Conservation (phyloP, 1,140 invertebrate genomes). For the Atta colombica region DNA sequence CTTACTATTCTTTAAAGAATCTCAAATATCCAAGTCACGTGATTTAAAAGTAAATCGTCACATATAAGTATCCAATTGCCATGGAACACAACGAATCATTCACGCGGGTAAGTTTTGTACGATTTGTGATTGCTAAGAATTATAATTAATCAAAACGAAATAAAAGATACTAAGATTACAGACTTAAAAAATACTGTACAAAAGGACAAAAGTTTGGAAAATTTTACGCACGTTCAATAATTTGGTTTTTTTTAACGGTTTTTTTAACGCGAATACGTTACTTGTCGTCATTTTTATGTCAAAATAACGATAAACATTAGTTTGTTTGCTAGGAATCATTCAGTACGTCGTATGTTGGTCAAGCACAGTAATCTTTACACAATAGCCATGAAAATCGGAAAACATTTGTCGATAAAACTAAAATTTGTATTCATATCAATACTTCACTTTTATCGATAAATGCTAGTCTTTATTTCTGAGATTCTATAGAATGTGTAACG, state of each 20-base stretch:
- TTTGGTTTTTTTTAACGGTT: background rate
- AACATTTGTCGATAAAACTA: background rate
- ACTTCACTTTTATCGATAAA: too few relatives aligned
- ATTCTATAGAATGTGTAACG: too few relatives aligned
- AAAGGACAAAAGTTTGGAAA: background rate
- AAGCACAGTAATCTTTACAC: background rate
- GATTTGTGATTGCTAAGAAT: background rate
- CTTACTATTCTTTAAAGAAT: background rate
- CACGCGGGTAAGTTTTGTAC: constrained; percentile 60
- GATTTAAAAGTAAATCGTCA: background rate
- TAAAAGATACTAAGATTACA: background rate
- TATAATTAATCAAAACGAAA: background rate
- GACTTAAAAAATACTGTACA: background rate
- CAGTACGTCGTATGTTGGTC: background rate
- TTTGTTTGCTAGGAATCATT: background rate
- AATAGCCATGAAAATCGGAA: background rate
- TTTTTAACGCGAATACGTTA: too few relatives aligned
- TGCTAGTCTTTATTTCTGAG: too few relatives aligned
- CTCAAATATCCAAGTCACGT: background rate
- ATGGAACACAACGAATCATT: constrained; percentile 58
- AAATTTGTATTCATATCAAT: too few relatives aligned
- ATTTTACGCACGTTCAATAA: background rate
- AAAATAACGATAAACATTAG: too few relatives aligned
- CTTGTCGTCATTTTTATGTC: too few relatives aligned
- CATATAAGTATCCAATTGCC: background rate